These are phyloP conservation scores for Hydroisotoma schaefferi DNA, from an alignment of 2,888 invertebrate species.

Conservation along the genomic window DNA sequence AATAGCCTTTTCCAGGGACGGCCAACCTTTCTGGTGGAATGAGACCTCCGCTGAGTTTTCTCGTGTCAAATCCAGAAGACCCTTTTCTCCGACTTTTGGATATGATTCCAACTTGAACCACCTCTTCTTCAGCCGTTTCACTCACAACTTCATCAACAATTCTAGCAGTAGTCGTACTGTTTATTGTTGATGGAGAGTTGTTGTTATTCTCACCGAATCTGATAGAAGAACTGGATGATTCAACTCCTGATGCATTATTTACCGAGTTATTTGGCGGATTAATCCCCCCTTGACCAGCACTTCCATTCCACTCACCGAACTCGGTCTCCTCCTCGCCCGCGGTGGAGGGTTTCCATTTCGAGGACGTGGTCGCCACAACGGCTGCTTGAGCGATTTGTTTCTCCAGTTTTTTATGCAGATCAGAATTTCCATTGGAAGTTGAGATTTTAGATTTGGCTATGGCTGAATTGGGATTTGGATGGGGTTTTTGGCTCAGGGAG, in stretches of 20 bases:
- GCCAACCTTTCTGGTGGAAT: slow-evolving; percentile 46
- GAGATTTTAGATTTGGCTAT: background rate
- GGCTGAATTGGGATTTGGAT: slow-evolving; percentile 16
- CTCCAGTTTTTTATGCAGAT: slow-evolving; percentile 41
- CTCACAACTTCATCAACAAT: too few relatives aligned
- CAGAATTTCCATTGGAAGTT: slow-evolving; percentile 11
- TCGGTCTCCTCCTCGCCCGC: slow-evolving; percentile 1
- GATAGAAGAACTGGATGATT: too few relatives aligned
- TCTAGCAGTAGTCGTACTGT: too few relatives aligned
- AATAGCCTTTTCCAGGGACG: slow-evolving; percentile 33
- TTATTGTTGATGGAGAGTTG: too few relatives aligned
- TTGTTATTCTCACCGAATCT: too few relatives aligned
- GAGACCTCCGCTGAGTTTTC: slow-evolving; percentile 34
- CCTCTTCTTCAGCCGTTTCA: too few relatives aligned
- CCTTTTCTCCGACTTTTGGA: background rate
- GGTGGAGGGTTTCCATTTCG: background rate
- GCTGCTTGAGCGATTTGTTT: slow-evolving; percentile 42
- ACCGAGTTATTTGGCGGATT: too few relatives aligned
- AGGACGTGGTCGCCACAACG: background rate
- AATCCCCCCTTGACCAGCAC: too few relatives aligned
- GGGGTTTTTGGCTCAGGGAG: background rate
- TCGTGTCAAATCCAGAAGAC: slow-evolving; percentile 23
- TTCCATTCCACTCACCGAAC: slow-evolving; percentile 10
- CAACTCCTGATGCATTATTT: too few relatives aligned
- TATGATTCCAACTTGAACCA: slow-evolving; percentile 9